These are phyloP conservation scores for Melitaea athalia DNA, from an alignment of 2,888 invertebrate genomes.

Conservation along the genomic window DNA sequence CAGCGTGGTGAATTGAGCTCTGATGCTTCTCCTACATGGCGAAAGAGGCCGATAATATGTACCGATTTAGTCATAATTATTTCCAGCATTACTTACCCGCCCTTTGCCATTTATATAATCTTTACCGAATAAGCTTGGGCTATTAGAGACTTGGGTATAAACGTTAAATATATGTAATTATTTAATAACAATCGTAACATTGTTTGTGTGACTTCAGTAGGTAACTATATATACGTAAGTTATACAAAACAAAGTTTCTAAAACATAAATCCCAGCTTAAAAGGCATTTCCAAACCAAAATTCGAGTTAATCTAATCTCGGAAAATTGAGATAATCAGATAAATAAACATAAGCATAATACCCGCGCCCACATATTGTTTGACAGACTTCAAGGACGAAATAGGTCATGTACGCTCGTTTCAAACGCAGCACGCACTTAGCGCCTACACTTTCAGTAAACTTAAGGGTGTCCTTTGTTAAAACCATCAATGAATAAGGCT, in stretches of 20 bases:
- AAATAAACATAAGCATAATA: not conserved
- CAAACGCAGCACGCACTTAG: conserved; percentile 10
- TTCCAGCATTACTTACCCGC: too few species aligned
- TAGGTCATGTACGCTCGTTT: conserved; percentile 6
- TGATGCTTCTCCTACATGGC: too few species aligned
- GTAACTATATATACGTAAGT: not conserved
- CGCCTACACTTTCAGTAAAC: not conserved
- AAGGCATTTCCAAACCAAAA: not conserved
- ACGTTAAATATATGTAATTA: too few species aligned
- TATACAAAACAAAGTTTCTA: not conserved
- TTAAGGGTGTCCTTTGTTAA: conserved; percentile 3
- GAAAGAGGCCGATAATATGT: too few species aligned
- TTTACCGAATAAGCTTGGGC: too few species aligned
- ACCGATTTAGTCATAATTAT: too few species aligned
- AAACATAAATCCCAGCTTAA: not conserved
- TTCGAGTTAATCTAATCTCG: not conserved
- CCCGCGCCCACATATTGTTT: not conserved
- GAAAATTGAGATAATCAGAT: not conserved
- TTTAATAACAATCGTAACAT: too few species aligned
- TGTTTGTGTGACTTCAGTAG: too few species aligned
- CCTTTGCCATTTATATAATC: too few species aligned
- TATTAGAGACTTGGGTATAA: too few species aligned
- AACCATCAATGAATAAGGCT: conserved; percentile 5
- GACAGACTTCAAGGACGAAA: conserved; percentile 2
- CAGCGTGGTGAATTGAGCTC: too few species aligned